Evolutionary conservation across 2,888 invertebrate genomes (phyloP).

Genomic region (Vandiemenella viatica): DNA sequence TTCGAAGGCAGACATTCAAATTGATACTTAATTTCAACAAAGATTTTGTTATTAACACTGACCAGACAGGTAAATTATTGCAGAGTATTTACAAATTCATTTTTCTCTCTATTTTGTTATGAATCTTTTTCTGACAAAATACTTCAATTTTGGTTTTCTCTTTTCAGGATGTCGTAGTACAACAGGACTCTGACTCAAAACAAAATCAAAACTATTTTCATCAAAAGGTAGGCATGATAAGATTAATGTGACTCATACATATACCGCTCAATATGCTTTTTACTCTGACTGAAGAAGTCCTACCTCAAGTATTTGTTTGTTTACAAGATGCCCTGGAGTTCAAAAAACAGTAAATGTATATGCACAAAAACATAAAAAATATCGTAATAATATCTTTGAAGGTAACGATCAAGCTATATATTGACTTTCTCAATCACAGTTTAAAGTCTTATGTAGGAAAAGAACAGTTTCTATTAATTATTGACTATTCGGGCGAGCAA

Average conservation of each 20-base stretch:
- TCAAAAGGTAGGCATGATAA: constrained; percentile 9
- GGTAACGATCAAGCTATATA: not conserved
- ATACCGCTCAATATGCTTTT: constrained; percentile 17
- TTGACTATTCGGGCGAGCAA: constrained; percentile 3
- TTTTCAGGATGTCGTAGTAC: constrained; percentile 1
- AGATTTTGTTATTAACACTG: constrained; percentile 8
- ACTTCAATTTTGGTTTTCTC: not conserved
- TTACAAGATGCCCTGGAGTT: constrained; percentile 16
- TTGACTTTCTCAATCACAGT: not conserved
- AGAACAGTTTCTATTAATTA: constrained; percentile 2
- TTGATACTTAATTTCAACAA: constrained; percentile 12
- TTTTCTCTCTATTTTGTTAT: constrained; percentile 2
- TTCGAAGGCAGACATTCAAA: constrained; percentile 1
- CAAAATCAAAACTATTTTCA: constrained; percentile 9
- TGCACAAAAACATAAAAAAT: constrained; percentile 12
- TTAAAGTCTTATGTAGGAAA: not conserved
- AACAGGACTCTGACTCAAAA: constrained; percentile 10
- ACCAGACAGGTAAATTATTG: constrained; percentile 13
- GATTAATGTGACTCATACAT: constrained; percentile 16
- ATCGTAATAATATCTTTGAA: not conserved
- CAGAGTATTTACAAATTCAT: not conserved
- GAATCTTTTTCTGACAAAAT: constrained; percentile 6
- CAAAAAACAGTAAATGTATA: constrained; percentile 12
- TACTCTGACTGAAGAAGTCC: constrained; percentile 13
- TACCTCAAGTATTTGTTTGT: constrained; percentile 17